A percentile compares a stretch with the other conserved stretches of the same genome.
These are phyloP conservation scores for Polylopha cassiicola DNA, from an alignment of 2,888 invertebrate species.

Conservation along the genomic window DNA sequence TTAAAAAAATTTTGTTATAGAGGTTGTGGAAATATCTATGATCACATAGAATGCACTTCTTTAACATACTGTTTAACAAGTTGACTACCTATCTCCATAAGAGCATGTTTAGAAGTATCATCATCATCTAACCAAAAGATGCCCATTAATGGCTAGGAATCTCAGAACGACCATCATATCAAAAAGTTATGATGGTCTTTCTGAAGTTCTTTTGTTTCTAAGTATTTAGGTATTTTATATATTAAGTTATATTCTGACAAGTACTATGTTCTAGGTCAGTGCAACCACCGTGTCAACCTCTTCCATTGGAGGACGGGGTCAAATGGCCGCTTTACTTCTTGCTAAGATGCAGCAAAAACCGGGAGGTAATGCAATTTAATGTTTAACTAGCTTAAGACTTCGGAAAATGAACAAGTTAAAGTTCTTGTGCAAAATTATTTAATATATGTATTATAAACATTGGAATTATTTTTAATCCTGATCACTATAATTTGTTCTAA, in stretches of 20 bases:
- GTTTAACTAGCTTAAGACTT: background rate
- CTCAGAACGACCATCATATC: too few species aligned
- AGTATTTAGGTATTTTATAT: background rate
- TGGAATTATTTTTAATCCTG: slow-evolving; percentile 2
- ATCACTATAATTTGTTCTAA: too few species aligned
- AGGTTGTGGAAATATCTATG: too few species aligned
- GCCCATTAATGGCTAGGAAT: too few species aligned
- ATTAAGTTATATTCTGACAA: slow-evolving; percentile 19
- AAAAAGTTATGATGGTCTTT: too few species aligned
- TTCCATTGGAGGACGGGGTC: slow-evolving; percentile 51
- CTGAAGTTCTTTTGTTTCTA: background rate
- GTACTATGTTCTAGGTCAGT: slow-evolving; percentile 30
- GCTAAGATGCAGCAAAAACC: slow-evolving; percentile 51
- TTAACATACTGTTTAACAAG: too few species aligned
- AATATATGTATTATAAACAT: background rate
- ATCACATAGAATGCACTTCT: too few species aligned
- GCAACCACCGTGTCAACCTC: slow-evolving; percentile 26
- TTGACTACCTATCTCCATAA: too few species aligned
- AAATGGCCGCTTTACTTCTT: slow-evolving; percentile 51
- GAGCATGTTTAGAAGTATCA: too few species aligned
- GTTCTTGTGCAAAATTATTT: background rate
- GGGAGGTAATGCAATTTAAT: slow-evolving; percentile 35
- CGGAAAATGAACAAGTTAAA: too few species aligned
- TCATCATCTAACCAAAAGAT: too few species aligned
- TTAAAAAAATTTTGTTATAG: too few species aligned